Evolutionary conservation across 2,888 invertebrate genomes (phyloP).

Genomic region (Philhelius pedissequus): DNA sequence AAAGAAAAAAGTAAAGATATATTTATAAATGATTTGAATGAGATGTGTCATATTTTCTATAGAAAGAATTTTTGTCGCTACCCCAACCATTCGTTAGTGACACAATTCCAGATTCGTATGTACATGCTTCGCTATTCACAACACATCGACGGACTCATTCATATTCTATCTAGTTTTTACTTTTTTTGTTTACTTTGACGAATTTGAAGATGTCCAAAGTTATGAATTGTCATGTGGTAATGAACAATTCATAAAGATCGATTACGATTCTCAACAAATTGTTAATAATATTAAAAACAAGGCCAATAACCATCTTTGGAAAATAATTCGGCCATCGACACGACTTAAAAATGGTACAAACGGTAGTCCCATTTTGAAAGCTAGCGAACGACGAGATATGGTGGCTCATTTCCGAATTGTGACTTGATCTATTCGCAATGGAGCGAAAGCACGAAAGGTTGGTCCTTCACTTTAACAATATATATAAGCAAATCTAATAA

Average conservation of each 20-base stretch:
- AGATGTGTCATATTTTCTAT: too few relatives aligned
- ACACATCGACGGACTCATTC: too few relatives aligned
- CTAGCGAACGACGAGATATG: conserved; percentile 81
- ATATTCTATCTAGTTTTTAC: too few relatives aligned
- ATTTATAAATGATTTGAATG: too few relatives aligned
- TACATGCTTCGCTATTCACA: too few relatives aligned
- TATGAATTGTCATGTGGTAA: conserved; percentile 98
- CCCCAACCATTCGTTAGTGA: too few relatives aligned
- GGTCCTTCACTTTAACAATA: conserved; percentile 2
- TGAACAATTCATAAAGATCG: conserved; percentile 92
- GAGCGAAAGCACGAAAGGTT: conserved; percentile 94
- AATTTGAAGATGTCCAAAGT: conserved; percentile 93
- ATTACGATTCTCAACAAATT: conserved; percentile 83
- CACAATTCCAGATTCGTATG: too few relatives aligned
- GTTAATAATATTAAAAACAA: conserved; percentile 74
- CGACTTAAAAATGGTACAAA: conserved; percentile 80
- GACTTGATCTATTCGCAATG: conserved; percentile 95
- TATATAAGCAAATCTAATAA: too few relatives aligned
- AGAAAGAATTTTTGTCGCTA: too few relatives aligned
- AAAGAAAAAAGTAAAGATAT: too few relatives aligned
- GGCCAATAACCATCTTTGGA: conserved; percentile 76
- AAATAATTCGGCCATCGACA: conserved; percentile 76
- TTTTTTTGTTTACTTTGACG: too few relatives aligned
- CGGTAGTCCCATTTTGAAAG: conserved; percentile 77
- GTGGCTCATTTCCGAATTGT: conserved; percentile 95